Evolutionary conservation across 2,888 invertebrate species (phyloP).

Genomic region (Spicauda simplicius): DNA sequence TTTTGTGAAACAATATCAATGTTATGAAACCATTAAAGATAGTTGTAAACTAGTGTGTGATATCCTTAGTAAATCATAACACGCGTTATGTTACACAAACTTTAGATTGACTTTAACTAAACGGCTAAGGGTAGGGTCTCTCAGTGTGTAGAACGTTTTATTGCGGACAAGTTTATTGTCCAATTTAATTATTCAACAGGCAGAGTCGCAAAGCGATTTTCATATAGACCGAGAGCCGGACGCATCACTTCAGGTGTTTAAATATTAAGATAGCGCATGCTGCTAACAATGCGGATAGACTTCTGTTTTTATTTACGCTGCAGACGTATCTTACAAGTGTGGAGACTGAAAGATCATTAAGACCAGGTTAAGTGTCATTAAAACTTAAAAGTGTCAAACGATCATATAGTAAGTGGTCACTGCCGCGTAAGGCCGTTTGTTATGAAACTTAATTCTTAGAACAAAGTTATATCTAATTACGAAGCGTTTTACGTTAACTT

Average conservation of each 20-base stretch:
- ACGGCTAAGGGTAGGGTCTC: not conserved
- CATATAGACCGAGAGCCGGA: not conserved
- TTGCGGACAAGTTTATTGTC: constrained; percentile 23
- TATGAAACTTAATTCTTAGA: no score
- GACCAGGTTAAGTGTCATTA: no score
- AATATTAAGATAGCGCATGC: not conserved
- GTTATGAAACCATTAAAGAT: no score
- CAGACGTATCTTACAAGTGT: no score
- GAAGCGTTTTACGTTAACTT: no score
- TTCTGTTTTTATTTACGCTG: not conserved
- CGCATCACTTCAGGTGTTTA: not conserved
- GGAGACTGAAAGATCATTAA: no score
- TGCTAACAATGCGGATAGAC: not conserved
- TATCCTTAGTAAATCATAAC: not conserved
- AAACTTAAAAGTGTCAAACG: no score
- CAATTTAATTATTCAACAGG: not conserved
- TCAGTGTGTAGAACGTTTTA: constrained; percentile 9
- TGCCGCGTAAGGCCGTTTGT: no score
- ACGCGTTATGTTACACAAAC: not conserved
- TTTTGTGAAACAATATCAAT: no score
- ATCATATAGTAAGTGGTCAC: no score
- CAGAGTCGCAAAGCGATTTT: not conserved
- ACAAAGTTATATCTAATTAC: no score
- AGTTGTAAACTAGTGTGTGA: no score
- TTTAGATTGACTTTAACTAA: constrained; percentile 1